Conservation (phyloP, 2,797 vertebrate species). For the Ataeniobius toweri region DNA sequence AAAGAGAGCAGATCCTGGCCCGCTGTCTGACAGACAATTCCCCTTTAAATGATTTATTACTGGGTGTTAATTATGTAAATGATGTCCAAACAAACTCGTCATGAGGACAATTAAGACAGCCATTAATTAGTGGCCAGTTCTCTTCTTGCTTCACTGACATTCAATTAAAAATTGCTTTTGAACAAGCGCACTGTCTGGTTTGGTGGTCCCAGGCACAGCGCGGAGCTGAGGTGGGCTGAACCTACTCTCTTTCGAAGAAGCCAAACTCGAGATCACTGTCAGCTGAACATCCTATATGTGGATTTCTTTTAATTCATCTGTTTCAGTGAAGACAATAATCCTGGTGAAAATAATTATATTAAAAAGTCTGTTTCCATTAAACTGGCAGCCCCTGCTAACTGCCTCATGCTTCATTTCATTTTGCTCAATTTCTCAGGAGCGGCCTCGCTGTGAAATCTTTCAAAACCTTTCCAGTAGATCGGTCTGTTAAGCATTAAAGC, state of each 20-base stretch:
- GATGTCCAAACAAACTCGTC: constrained; percentile 99
- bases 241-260: constrained; percentile 83
- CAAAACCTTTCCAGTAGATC: constrained; percentile 64
- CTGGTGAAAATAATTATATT: constrained; percentile 70
- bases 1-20: constrained; percentile 75
- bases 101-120: constrained; percentile 99
- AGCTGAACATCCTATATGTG: constrained; percentile 81
- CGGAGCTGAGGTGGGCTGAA: constrained; percentile 74
- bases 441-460: constrained; percentile 66
- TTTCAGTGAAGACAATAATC: constrained; percentile 60
- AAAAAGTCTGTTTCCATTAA: constrained; percentile 70
- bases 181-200: constrained; percentile 95
- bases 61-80: constrained; percentile 99
- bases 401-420: constrained; percentile 69
- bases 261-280: constrained; percentile 76
- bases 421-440: constrained; percentile 65
- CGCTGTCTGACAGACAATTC: constrained; percentile 88
- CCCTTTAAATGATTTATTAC: constrained; percentile 99
- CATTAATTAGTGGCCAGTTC: constrained; percentile 96
- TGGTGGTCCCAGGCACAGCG: constrained; percentile 59
- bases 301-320: constrained; percentile 62
- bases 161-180: constrained; percentile 98
- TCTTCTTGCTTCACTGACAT: constrained; percentile 99
- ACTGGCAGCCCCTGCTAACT: constrained; percentile 60
- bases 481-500: constrained; percentile 70